Evolutionary conservation across 1,140 invertebrate species (phyloP), one percentile per base, ranked within the genome.

Genomic region (Adelges cooleyi): DNA sequence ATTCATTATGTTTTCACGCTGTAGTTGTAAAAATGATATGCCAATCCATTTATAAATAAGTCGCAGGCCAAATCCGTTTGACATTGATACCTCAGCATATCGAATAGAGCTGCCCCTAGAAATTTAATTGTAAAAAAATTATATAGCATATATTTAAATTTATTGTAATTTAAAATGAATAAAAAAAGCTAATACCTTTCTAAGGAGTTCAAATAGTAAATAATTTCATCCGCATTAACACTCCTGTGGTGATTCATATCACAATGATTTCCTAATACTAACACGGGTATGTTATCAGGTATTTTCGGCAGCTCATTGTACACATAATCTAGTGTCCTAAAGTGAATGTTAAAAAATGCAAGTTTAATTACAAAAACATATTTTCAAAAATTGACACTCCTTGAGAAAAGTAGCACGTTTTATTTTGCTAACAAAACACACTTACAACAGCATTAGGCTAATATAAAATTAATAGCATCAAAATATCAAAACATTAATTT

Each of bases 1-100:
- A 68, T 86, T 83, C 42, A 95, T 72, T 20, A 98, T 75, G 11
- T 90, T 91, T 71, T 90, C 88, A 70, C 85, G 81, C 80, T 98
- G 94, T 17, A 98, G 76, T 72, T 92, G 86, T 36, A 98, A 79
- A 73, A 96, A 98, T 65, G 95, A 95, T 68, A 98, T 78, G 78
- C 95, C 97, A 71, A 98, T 90, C 76, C 97, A 98, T 78, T 93
- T 94, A 77, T 98, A 92, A 33, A 98, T 77, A 66, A 94, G 82
- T 75, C 92, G 90, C 49, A 98, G 75, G 27, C 95, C 95, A 80
- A 95, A 97, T 10, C 92, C 92, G 80, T 96, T 97, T 72, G 91
- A 82, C 94, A 98, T 97, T 2, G 93, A 97, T 1, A 90, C 84
- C 74, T 96, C 92, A 3, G 90, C 86, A 74, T 93, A 96, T 52